phyloP scores from a whole-genome alignment of 1,140 invertebrate genomes.

The Cryptotermes secundus region DNA sequence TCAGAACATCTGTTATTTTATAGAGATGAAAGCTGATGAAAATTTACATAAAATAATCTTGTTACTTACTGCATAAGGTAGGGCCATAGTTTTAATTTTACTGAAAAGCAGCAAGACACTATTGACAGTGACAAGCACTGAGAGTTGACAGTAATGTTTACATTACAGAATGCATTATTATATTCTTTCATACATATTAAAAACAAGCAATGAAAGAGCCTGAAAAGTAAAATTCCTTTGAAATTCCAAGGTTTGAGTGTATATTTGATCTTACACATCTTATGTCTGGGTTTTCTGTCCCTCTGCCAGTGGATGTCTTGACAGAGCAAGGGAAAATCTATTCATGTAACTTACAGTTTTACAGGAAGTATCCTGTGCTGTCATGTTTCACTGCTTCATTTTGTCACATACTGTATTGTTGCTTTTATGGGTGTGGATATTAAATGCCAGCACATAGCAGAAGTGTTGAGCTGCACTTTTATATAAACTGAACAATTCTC shows the following conservation, averaged over 20 bases:
- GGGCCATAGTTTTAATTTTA: too few species aligned
- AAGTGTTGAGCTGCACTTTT: neutral
- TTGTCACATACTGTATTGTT: neutral
- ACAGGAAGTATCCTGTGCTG: too few species aligned
- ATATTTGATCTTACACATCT: too few species aligned
- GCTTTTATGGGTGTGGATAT: constrained; percentile 8
- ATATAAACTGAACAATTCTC: constrained; percentile 1
- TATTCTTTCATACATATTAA: neutral
- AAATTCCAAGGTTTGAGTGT: neutral
- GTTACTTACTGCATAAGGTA: neutral
- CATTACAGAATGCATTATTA: neutral
- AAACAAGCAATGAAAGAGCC: neutral
- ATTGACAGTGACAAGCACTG: too few species aligned
- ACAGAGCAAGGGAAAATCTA: too few species aligned
- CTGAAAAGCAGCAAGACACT: too few species aligned
- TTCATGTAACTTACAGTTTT: too few species aligned
- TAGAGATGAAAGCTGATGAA: neutral
- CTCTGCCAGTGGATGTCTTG: too few species aligned
- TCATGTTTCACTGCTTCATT: neutral
- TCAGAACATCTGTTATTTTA: neutral
- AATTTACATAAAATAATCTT: neutral
- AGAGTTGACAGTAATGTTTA: neutral
- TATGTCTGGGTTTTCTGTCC: too few species aligned
- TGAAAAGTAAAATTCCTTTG: neutral
- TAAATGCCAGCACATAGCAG: neutral